A percentile compares a stretch with the other conserved stretches of the same genome.
Evolutionary conservation across 2,113 vertebrate genomes (phyloP).

Genomic region (Zapornia atra): DNA sequence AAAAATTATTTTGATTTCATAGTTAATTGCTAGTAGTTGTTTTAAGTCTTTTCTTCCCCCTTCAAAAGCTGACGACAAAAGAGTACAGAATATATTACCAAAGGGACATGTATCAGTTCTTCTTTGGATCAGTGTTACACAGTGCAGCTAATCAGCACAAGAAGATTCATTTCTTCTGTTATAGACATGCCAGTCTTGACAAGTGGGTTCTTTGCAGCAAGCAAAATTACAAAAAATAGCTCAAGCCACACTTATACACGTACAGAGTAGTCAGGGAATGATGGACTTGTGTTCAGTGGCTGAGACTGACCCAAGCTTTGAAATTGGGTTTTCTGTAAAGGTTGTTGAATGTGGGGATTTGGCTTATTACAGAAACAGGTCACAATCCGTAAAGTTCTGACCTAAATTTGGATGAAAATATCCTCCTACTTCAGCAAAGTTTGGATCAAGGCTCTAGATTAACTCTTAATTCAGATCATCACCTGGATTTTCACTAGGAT

Average conservation of each 20-base stretch:
- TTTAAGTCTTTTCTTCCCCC: not conserved
- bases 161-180: not conserved
- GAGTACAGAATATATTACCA: not conserved
- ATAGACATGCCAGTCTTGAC: not conserved
- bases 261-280: not conserved
- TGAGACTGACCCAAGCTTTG: not conserved
- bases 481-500: not conserved
- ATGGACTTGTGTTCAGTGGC: not conserved
- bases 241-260: not conserved
- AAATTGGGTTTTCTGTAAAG: not conserved
- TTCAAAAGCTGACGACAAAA: not conserved
- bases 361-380: not conserved
- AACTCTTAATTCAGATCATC: conserved; percentile 16
- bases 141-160: not conserved
- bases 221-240: not conserved
- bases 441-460: not conserved
- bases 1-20: not conserved
- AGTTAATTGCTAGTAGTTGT: conserved; percentile 39
- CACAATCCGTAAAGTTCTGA: not conserved
- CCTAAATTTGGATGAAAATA: not conserved
- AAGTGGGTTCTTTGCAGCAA: not conserved
- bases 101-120: not conserved
- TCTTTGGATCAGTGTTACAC: not conserved
- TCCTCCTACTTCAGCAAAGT: not conserved
- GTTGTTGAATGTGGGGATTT: not conserved